These are phyloP conservation scores for Alosa sapidissima DNA, from an alignment of 2,797 vertebrate species.

Conservation along the genomic window DNA sequence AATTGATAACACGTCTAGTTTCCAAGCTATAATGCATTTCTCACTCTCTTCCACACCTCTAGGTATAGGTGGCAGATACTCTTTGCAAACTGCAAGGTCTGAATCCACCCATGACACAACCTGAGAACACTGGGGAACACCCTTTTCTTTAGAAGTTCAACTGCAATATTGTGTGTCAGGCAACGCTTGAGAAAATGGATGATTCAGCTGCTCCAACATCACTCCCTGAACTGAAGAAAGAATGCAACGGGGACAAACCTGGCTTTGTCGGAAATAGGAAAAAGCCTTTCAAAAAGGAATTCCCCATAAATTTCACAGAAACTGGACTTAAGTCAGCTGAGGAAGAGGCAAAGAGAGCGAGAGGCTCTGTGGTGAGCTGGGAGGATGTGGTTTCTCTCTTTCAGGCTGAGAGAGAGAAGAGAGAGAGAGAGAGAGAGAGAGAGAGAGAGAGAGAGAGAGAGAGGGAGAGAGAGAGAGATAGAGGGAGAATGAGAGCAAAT, in stretches of 20 bases:
- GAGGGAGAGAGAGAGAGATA: not conserved
- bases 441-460: not conserved
- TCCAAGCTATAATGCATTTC: no score
- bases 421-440: not conserved
- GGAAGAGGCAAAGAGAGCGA: not conserved
- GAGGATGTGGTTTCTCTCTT: constrained; percentile 2
- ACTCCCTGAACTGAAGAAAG: not conserved
- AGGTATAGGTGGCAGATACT: not conserved
- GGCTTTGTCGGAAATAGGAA: not conserved
- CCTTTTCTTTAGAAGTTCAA: not conserved
- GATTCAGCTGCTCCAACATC: not conserved
- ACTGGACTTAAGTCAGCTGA: not conserved
- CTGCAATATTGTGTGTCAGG: not conserved
- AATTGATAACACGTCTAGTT: no score
- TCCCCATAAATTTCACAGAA: not conserved
- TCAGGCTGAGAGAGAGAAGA: not conserved
- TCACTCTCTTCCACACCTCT: not conserved
- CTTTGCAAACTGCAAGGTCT: not conserved
- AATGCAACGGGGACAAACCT: not conserved
- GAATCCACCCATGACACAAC: not conserved
- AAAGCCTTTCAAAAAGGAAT: not conserved
- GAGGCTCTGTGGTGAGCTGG: not conserved
- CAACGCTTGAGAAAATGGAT: not conserved
- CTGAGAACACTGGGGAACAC: not conserved
- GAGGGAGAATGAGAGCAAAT: not conserved